Evolutionary conservation across 2,888 invertebrate species (phyloP).

Genomic region (Metalampra italica): DNA sequence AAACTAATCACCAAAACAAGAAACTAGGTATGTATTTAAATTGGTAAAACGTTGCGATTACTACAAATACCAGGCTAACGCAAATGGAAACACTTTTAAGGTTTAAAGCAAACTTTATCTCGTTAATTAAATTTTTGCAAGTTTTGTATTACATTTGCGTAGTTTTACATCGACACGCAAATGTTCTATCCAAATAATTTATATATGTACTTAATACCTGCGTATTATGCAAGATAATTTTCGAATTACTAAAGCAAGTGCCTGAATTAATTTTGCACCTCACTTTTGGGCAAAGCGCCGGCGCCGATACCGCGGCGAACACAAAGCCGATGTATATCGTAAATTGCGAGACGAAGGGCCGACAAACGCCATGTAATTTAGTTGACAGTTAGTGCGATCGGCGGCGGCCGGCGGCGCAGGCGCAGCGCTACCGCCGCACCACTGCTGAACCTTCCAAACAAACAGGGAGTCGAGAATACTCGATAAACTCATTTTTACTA

Average conservation of each 20-base stretch:
- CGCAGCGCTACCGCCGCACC: conserved; percentile 20
- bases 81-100: too few relatives aligned
- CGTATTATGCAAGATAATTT: too few relatives aligned
- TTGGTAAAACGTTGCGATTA: too few relatives aligned
- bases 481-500: background rate
- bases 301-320: conserved; percentile 47
- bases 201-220: too few relatives aligned
- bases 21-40: too few relatives aligned
- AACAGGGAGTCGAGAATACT: background rate
- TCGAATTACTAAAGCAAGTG: background rate
- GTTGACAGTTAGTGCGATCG: conserved; percentile 61
- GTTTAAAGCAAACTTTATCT: too few relatives aligned
- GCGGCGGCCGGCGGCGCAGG: conserved; percentile 28
- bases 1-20: too few relatives aligned
- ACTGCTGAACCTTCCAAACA: background rate
- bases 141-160: too few relatives aligned
- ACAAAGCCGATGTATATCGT: conserved; percentile 53
- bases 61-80: too few relatives aligned
- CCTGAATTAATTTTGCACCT: conserved; percentile 13
- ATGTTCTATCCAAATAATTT: too few relatives aligned
- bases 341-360: conserved; percentile 66
- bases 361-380: conserved; percentile 71
- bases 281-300: conserved; percentile 24
- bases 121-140: too few relatives aligned
- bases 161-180: too few relatives aligned